These are phyloP conservation scores for Atlantisia rogersi DNA, from an alignment of 2,113 vertebrate genomes.

Conservation along the genomic window DNA sequence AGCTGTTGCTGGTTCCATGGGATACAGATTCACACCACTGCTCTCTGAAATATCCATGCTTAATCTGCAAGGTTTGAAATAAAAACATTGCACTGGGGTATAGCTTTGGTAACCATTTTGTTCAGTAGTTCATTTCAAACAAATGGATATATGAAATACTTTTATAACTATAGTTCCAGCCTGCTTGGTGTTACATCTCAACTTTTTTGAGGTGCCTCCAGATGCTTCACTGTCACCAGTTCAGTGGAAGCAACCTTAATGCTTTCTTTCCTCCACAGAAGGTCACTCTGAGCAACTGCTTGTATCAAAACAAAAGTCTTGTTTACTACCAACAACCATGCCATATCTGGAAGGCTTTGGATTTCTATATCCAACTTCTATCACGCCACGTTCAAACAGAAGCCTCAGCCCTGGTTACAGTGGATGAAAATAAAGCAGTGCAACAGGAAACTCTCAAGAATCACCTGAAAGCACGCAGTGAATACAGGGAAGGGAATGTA, in stretches of 20 bases:
- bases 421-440: neutral
- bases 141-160: neutral
- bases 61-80: constrained; percentile 69
- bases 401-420: neutral
- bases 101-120: neutral
- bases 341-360: neutral
- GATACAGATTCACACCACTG: constrained; percentile 80
- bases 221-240: neutral
- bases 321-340: neutral
- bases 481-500: neutral
- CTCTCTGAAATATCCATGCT: constrained; percentile 73
- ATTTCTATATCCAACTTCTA: neutral
- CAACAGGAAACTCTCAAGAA: neutral
- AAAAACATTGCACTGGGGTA: neutral
- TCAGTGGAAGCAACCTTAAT: neutral
- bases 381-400: neutral
- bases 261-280: neutral
- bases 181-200: neutral
- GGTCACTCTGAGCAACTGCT: neutral
- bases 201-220: neutral
- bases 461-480: neutral
- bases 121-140: neutral
- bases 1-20: constrained; percentile 71
- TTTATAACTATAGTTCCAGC: neutral
- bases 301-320: neutral